Evolutionary conservation across 1,140 invertebrate genomes (phyloP).

Genomic region (Drosophila fuyamai): DNA sequence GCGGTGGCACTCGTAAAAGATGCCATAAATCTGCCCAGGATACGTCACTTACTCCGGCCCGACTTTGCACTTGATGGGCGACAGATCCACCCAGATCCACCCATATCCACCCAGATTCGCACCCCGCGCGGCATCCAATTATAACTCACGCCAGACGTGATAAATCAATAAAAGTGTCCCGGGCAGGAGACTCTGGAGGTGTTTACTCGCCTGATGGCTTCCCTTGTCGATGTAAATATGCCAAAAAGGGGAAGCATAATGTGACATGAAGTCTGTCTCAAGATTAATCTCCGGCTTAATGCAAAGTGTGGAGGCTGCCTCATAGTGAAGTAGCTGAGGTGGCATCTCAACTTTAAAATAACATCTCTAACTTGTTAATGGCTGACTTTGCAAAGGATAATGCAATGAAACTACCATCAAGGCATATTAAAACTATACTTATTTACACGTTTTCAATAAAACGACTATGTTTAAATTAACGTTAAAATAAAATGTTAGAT

Average conservation of each 20-base stretch:
- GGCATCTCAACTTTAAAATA: constrained; percentile 1
- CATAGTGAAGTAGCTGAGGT: constrained; percentile 9
- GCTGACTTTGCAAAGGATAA: too few species aligned
- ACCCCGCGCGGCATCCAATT: constrained; percentile 51
- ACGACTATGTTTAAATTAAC: too few species aligned
- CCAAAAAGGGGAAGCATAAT: constrained; percentile 55
- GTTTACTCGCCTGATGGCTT: constrained; percentile 56
- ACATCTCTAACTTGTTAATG: constrained; percentile 7
- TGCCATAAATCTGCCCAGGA: constrained; percentile 48
- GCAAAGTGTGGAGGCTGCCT: constrained; percentile 29
- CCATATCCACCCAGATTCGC: constrained; percentile 2
- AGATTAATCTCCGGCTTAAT: constrained; percentile 46
- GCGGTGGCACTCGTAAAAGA: constrained; percentile 44
- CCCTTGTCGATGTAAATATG: constrained; percentile 56
- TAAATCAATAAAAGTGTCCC: constrained; percentile 75
- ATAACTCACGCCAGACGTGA: constrained; percentile 64
- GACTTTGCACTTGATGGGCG: constrained; percentile 52
- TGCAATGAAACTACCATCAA: too few species aligned
- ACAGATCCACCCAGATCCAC: constrained; percentile 6
- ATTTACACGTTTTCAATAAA: too few species aligned
- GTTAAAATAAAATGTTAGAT: too few species aligned
- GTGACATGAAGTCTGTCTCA: constrained; percentile 58
- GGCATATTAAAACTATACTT: too few species aligned
- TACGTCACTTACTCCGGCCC: constrained; percentile 35
- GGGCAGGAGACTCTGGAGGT: constrained; percentile 40